Base-by-base conservation (phyloP, 2,888 invertebrate genomes). In the Aproaerema taeniolella region DNA sequence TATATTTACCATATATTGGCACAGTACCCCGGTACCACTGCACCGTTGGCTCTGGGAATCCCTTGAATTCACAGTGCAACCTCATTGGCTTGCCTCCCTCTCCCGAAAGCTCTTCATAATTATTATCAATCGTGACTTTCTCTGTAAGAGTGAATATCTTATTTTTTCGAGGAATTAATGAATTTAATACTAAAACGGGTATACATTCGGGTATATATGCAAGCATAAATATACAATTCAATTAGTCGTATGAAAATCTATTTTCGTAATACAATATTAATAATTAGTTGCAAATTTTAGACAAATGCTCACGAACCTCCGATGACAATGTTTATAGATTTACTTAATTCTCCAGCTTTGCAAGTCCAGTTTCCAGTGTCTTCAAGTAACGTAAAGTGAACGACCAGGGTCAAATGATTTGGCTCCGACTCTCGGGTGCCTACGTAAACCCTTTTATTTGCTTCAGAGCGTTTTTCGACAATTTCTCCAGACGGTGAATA, bases 311-410 rank as follows among this genome's bases (percentile, higher is more conserved):
- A n/a, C n/a, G n/a, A n/a, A 85, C 83, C 74, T 53, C 82, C 85
- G 37, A 83, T 79, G 36, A 76, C 58, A 16, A 83, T 67, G 41
- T 76, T 67, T 17, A 71, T 72, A 1, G 60, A 66, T 42, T 73
- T 70, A 36, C 55, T 71, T 1, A 72, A 59, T 2, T 74, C 61
- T 0, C 80, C 82, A 15, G 81, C 59, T 43, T 57, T 76, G 48
- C 85, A 85, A n/a, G 80, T 83, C 82, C 82, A 85, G 58, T 73
- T 80, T 13, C 85, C 85, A 17, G 55, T 67, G 40, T 85, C 85
- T 9, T 55, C 47, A 10, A 79, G 61, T 47, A 68, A 64, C 12
- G 74, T 58, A 15, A 59, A 52, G 39, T 75, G 68, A 28, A 85
- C 72, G 43, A 83, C 75, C 29, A 85, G 67, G 1, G 72, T 65